Conservation (phyloP, 2,888 invertebrate species). For the Eupithecia centaureata region DNA sequence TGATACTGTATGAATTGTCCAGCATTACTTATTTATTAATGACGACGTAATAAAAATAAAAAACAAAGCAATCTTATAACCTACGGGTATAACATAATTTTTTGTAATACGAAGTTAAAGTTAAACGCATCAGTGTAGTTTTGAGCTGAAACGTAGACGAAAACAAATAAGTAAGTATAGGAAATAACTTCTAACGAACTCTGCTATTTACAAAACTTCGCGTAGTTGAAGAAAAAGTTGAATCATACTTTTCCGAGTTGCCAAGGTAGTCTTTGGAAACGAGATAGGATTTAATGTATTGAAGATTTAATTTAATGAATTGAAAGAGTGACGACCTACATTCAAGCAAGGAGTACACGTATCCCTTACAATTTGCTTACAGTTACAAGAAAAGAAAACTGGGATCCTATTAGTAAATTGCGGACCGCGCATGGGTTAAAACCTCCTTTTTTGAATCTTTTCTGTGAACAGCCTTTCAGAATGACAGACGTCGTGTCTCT, state of each 20-base stretch:
- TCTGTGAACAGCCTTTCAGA: constrained; percentile 64
- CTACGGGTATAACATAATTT: not conserved
- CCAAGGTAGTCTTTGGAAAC: not conserved
- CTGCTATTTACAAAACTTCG: not conserved
- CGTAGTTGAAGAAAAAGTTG: not conserved
- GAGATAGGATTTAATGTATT: constrained; percentile 18
- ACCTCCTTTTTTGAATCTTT: constrained; percentile 47
- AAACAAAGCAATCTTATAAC: not conserved
- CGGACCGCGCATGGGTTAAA: constrained; percentile 30
- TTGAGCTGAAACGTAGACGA: not conserved
- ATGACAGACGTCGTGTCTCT: constrained; percentile 75
- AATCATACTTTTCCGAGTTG: constrained; percentile 7
- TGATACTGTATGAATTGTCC: too few relatives aligned
- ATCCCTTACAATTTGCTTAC: constrained; percentile 38
- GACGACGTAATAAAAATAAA: not conserved
- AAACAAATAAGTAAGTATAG: constrained; percentile 7
- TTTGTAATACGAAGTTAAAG: not conserved
- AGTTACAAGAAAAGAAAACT: constrained; percentile 37
- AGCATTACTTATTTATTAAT: not conserved
- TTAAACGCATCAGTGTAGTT: not conserved
- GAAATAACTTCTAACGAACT: constrained; percentile 6
- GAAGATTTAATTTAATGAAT: constrained; percentile 11
- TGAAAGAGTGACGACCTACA: constrained; percentile 15
- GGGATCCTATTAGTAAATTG: constrained; percentile 52
- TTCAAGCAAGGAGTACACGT: constrained; percentile 19